Evolutionary conservation across 2,113 vertebrate genomes (phyloP).

Genomic region (Lycaon pictus): DNA sequence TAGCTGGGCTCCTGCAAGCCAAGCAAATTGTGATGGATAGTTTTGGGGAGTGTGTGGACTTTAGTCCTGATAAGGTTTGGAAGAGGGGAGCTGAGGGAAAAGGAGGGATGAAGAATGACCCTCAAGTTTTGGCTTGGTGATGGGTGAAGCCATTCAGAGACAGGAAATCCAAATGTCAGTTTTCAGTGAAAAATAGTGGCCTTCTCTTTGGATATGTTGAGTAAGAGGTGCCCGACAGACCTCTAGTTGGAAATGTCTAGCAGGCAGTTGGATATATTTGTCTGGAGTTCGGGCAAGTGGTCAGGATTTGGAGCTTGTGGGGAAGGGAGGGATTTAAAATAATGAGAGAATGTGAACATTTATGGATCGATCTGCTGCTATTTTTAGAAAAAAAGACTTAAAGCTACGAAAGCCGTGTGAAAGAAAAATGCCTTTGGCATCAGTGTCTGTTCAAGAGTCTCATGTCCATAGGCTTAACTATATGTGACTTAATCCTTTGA

Average conservation of each 20-base stretch:
- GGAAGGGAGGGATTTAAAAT: slow-evolving; percentile 46
- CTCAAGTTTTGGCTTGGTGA: neutral
- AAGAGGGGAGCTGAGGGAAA: neutral
- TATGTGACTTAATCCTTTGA: slow-evolving; percentile 59
- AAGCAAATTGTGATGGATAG: neutral
- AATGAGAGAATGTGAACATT: slow-evolving; percentile 60
- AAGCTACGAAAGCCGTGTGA: neutral
- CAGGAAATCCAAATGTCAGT: slow-evolving; percentile 52
- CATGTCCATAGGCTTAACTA: slow-evolving; percentile 29
- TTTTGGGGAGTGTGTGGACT: neutral
- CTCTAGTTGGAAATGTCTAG: neutral
- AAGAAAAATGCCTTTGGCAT: slow-evolving; percentile 57
- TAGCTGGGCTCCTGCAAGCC: neutral
- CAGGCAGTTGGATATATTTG: slow-evolving; percentile 35
- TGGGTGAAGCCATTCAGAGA: neutral
- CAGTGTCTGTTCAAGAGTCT: slow-evolving; percentile 40
- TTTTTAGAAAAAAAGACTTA: slow-evolving; percentile 66
- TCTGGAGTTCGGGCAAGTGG: slow-evolving; percentile 12
- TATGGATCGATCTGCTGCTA: slow-evolving; percentile 64
- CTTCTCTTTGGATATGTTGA: slow-evolving; percentile 43
- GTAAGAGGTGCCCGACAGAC: neutral
- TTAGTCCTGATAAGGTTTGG: neutral
- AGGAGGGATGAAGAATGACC: neutral
- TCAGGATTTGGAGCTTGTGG: slow-evolving; percentile 30
- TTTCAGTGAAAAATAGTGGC: slow-evolving; percentile 38